Percentiles rank a stretch among this genome's conserved stretches.
Evolutionary conservation across 2,797 vertebrate species (phyloP).

Genomic region (Thaleichthys pacificus): DNA sequence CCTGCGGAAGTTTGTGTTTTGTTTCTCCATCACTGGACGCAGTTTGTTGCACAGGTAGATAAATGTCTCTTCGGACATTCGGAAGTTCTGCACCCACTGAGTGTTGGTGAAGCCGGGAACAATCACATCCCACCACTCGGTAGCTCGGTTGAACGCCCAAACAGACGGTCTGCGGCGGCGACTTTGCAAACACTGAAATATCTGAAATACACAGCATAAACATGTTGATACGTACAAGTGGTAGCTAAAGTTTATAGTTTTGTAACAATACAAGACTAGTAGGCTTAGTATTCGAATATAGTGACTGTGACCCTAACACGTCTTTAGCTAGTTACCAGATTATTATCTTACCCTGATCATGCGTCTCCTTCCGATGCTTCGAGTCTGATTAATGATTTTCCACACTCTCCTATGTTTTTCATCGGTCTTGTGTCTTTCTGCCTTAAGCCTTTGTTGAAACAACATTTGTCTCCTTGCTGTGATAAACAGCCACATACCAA

Average conservation of each 20-base stretch:
- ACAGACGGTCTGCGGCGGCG: neutral
- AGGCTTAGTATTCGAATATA: too few relatives aligned
- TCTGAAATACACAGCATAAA: constrained; percentile 7
- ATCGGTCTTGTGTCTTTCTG: constrained; percentile 3
- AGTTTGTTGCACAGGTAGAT: constrained; percentile 25
- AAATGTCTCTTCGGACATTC: constrained; percentile 33
- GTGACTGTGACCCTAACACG: too few relatives aligned
- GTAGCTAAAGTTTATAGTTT: neutral
- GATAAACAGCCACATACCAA: constrained; percentile 8
- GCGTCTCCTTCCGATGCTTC: neutral
- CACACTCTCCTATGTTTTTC: neutral
- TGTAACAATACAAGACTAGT: neutral
- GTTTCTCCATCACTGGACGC: constrained; percentile 16
- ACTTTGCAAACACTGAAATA: neutral
- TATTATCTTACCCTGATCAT: neutral
- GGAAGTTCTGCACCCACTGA: constrained; percentile 28
- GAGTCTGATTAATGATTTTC: neutral
- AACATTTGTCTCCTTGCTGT: constrained; percentile 5
- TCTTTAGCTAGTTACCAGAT: neutral
- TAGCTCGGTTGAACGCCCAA: constrained; percentile 22
- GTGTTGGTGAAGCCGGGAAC: constrained; percentile 30
- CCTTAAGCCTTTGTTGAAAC: constrained; percentile 4
- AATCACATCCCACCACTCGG: constrained; percentile 25
- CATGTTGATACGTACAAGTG: neutral
- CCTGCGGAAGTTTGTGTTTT: constrained; percentile 28